Percentiles rank a stretch among this genome's conserved stretches.
Conservation (phyloP, 2,797 vertebrate species). For the Peromyscus nudipes region DNA sequence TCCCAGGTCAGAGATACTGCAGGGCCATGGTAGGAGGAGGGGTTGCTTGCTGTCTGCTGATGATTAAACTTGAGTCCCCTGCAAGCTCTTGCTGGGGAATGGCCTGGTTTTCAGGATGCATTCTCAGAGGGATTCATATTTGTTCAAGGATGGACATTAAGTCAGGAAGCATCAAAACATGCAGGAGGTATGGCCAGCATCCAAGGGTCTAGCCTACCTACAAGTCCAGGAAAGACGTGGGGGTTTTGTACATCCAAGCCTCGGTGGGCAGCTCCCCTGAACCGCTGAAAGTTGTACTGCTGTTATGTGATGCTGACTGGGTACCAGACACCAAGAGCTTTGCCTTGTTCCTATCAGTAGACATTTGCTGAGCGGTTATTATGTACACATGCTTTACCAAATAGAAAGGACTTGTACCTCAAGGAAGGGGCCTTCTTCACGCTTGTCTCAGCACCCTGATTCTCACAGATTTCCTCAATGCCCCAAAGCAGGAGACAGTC, state of each 20-base stretch:
- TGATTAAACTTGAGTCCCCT: neutral
- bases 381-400: neutral
- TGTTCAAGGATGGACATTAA: conserved; percentile 38
- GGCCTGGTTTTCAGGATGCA: conserved; percentile 28
- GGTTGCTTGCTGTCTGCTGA: neutral
- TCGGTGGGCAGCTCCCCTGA: neutral
- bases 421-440: neutral
- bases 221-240: neutral
- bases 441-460: neutral
- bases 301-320: neutral
- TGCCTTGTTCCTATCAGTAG: conserved; percentile 15
- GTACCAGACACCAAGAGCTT: neutral
- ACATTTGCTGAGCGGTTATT: neutral
- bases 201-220: neutral
- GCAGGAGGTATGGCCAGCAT: neutral
- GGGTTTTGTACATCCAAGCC: neutral
- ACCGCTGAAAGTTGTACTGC: neutral
- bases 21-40: neutral
- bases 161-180: neutral
- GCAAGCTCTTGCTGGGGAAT: neutral
- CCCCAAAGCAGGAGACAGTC: neutral
- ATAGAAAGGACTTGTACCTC: neutral
- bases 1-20: neutral
- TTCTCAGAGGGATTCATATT: conserved; percentile 13
- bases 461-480: neutral